These are phyloP conservation scores for Conger conger DNA, from an alignment of 2,113 vertebrate species.

Conservation along the genomic window DNA sequence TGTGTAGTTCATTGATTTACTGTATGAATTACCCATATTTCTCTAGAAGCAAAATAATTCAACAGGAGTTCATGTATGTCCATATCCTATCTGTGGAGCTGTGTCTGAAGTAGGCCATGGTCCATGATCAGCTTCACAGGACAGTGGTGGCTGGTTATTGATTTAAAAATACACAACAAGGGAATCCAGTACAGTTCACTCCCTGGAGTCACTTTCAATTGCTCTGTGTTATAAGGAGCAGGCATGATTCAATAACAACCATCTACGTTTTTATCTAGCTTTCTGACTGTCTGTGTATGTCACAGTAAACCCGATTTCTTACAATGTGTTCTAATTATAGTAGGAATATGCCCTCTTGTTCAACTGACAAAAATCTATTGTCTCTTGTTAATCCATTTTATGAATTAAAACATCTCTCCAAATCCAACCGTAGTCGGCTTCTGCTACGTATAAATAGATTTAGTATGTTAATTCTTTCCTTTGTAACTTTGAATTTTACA, in stretches of 20 bases:
- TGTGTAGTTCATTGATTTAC: constrained; percentile 23
- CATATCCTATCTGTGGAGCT: not conserved
- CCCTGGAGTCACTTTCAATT: not conserved
- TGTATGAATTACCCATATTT: constrained; percentile 5
- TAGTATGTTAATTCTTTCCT: no score
- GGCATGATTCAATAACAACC: no score
- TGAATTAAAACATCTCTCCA: no score
- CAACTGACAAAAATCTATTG: no score
- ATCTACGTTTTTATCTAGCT: not conserved
- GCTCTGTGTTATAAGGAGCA: not conserved
- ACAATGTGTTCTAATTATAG: constrained; percentile 35
- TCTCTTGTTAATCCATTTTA: no score
- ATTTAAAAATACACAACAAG: not conserved
- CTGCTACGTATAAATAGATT: no score
- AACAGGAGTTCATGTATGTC: not conserved
- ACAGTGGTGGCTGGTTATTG: not conserved
- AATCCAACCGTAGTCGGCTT: no score
- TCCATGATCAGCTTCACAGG: not conserved
- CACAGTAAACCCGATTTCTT: not conserved
- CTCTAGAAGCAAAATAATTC: not conserved
- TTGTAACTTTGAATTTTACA: no score
- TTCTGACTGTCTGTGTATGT: not conserved
- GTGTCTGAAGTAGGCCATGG: not conserved
- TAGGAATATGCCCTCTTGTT: not conserved
- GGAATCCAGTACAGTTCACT: not conserved